phyloP scores from a whole-genome alignment of 2,113 vertebrate species.

The Panthera uncia region DNA sequence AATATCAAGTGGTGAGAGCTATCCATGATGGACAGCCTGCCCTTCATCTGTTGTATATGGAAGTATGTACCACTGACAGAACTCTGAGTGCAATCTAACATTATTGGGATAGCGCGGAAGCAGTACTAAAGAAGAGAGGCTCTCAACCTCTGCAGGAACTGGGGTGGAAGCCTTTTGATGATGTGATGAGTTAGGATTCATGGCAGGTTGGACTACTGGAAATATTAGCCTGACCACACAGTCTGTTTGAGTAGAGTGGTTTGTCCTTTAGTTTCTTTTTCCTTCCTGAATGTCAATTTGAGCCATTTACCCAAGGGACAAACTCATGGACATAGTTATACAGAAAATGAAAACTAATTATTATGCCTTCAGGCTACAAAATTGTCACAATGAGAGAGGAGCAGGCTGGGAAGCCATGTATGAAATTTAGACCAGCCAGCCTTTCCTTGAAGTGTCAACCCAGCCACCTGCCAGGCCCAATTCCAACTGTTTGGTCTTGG shows the following conservation, averaged over 20 bases:
- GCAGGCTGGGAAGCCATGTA: not conserved
- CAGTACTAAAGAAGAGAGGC: not conserved
- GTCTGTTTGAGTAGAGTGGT: not conserved
- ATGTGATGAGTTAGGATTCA: not conserved
- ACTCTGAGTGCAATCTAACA: not conserved
- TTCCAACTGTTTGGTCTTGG: not conserved
- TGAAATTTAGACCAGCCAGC: not conserved
- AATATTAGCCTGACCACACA: not conserved
- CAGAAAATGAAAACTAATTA: not conserved
- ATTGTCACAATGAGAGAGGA: not conserved
- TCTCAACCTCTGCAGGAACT: not conserved
- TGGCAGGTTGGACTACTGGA: not conserved
- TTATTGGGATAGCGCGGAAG: not conserved
- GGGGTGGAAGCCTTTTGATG: not conserved
- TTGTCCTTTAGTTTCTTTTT: not conserved
- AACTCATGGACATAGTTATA: not conserved
- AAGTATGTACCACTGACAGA: accelerated
- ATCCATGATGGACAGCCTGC: not conserved
- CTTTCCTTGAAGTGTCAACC: not conserved
- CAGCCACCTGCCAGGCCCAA: not conserved
- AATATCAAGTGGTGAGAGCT: not conserved
- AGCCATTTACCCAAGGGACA: conserved; percentile 1
- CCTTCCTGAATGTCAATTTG: not conserved
- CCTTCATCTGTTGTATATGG: not conserved
- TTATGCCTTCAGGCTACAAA: not conserved